phyloP scores from a whole-genome alignment of 2,797 vertebrate species.

The Urocyon cinereoargenteus region DNA sequence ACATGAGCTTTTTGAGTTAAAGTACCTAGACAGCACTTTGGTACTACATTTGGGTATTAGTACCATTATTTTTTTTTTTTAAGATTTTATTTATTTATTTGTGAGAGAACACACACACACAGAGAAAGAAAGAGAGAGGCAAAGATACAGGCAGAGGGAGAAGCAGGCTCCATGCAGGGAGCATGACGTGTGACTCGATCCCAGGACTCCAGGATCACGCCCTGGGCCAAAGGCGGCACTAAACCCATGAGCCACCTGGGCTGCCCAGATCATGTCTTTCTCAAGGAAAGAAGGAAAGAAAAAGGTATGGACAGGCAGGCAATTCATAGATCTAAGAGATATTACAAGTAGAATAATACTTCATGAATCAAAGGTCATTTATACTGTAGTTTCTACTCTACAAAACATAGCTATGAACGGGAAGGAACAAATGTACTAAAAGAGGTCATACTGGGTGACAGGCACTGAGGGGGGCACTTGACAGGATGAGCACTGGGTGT shows the following conservation, averaged over 20 bases:
- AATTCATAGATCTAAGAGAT: conserved; percentile 13
- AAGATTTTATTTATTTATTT: too few species aligned
- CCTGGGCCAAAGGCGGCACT: too few species aligned
- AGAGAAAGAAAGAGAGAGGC: too few species aligned
- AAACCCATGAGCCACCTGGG: too few species aligned
- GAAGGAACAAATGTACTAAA: not conserved
- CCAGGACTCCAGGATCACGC: too few species aligned
- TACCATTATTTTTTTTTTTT: too few species aligned
- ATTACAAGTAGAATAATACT: not conserved
- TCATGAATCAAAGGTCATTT: conserved; percentile 39
- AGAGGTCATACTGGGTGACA: not conserved
- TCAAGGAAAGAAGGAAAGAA: conserved; percentile 42
- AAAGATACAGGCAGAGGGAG: too few species aligned
- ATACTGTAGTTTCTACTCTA: conserved; percentile 12
- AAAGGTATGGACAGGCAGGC: not conserved
- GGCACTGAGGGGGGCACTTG: too few species aligned
- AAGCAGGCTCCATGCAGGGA: too few species aligned
- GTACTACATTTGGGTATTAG: not conserved
- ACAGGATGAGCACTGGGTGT: too few species aligned
- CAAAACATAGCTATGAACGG: conserved; percentile 11
- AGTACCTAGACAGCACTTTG: not conserved
- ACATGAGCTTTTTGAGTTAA: not conserved
- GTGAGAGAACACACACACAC: too few species aligned
- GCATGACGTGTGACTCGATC: too few species aligned
- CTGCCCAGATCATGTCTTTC: not conserved